phyloP scores from a whole-genome alignment of 2,888 invertebrate genomes.

The Pachycephus smyrnensis region DNA sequence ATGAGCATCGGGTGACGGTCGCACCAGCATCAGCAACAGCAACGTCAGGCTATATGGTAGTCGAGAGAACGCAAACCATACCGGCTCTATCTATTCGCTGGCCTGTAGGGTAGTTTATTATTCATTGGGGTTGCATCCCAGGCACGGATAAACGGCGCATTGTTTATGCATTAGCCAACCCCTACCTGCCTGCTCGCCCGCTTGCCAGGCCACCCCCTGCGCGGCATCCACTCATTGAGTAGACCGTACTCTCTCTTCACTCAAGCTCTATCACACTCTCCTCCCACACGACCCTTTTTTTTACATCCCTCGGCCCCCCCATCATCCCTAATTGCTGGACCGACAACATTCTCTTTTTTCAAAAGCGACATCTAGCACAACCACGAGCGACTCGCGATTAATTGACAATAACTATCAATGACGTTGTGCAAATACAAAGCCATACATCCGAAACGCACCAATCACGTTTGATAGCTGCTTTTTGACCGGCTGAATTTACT shows the following conservation, averaged over 20 bases:
- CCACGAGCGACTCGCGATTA: neutral
- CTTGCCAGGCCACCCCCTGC: too few species aligned
- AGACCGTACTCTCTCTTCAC: neutral
- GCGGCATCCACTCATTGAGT: neutral
- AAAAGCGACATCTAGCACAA: neutral
- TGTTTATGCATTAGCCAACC: slow-evolving; percentile 61
- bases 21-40: neutral
- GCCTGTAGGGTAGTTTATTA: slow-evolving; percentile 54
- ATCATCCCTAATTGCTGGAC: neutral
- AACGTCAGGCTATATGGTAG: neutral
- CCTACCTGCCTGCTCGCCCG: slow-evolving; percentile 19
- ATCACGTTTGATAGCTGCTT: too few species aligned
- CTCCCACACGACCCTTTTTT: neutral
- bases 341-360: neutral
- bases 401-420: neutral
- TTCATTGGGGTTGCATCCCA: slow-evolving; percentile 57
- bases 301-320: neutral
- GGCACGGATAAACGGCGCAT: slow-evolving; percentile 57
- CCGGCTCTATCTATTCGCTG: slow-evolving; percentile 39
- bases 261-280: neutral
- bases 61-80: neutral
- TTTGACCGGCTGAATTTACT: too few species aligned
- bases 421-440: neutral
- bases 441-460: neutral
- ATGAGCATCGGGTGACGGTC: neutral